Evolutionary conservation across 1,140 invertebrate species (phyloP).

Genomic region (Whitmania pigra): DNA sequence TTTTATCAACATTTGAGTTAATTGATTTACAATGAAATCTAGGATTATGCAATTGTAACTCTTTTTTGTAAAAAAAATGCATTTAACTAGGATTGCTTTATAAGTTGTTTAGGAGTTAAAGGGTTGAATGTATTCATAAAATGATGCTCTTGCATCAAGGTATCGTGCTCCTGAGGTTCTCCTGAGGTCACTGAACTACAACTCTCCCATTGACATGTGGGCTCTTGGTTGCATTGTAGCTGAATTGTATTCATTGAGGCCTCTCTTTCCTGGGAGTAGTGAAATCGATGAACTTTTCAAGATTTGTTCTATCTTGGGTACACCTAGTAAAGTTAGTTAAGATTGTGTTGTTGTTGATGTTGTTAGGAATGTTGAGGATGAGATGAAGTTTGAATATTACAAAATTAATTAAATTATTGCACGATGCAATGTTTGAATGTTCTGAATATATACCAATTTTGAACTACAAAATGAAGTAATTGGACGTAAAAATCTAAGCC

Average conservation of each 20-base stretch:
- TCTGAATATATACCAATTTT: too few relatives aligned
- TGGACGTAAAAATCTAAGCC: background rate
- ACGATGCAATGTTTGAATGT: background rate
- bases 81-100: background rate
- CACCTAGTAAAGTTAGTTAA: conserved; percentile 64
- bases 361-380: background rate
- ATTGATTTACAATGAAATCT: too few relatives aligned
- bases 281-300: conserved; percentile 94
- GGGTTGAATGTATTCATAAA: too few relatives aligned
- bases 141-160: conserved; percentile 33
- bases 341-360: background rate
- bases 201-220: conserved; percentile 95
- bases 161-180: conserved; percentile 90
- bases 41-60: too few relatives aligned
- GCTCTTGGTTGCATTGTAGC: conserved; percentile 87
- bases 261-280: conserved; percentile 80
- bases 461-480: background rate
- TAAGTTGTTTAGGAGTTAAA: background rate
- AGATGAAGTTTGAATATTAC: background rate
- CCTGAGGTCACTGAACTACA: conserved; percentile 85
- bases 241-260: conserved; percentile 92
- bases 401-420: background rate
- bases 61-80: background rate
- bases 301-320: conserved; percentile 86
- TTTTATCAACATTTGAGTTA: too few relatives aligned